Conservation (phyloP, 23 tunicate genomes). For the Ascidia mentula region DNA sequence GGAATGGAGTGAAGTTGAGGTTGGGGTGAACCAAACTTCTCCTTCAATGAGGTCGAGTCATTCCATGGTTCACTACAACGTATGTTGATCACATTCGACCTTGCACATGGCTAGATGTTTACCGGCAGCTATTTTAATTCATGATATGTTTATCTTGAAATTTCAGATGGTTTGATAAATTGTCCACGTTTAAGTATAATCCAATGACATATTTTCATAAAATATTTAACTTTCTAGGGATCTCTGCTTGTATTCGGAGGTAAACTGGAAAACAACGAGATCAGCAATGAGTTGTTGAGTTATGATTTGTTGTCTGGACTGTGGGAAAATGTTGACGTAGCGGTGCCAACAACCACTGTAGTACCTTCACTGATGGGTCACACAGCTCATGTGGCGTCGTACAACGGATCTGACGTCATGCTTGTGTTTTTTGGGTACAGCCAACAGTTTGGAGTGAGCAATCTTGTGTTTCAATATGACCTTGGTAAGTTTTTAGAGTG, state of each 20-base stretch:
- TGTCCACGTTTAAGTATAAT: no score
- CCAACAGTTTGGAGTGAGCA: not conserved
- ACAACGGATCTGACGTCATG: not conserved
- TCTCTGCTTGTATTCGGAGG: not conserved
- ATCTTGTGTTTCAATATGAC: not conserved
- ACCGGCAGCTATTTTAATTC: no score
- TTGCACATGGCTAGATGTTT: no score
- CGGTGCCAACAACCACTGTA: not conserved
- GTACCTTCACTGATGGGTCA: not conserved
- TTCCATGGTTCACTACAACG: not conserved
- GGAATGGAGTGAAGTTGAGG: not conserved
- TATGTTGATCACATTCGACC: no score
- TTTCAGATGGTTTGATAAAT: no score
- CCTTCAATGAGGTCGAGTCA: not conserved
- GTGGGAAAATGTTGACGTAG: not conserved
- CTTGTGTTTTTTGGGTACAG: not conserved
- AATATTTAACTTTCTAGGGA: no score
- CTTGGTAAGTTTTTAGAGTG: not conserved
- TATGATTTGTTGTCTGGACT: not conserved
- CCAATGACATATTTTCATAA: no score
- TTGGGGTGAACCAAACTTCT: not conserved
- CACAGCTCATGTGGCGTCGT: not conserved
- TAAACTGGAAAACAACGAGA: not conserved
- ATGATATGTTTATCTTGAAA: no score
- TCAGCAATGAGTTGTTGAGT: not conserved